These are phyloP conservation scores for Eupithecia dodoneata DNA, from an alignment of 2,888 invertebrate genomes.

Conservation along the genomic window DNA sequence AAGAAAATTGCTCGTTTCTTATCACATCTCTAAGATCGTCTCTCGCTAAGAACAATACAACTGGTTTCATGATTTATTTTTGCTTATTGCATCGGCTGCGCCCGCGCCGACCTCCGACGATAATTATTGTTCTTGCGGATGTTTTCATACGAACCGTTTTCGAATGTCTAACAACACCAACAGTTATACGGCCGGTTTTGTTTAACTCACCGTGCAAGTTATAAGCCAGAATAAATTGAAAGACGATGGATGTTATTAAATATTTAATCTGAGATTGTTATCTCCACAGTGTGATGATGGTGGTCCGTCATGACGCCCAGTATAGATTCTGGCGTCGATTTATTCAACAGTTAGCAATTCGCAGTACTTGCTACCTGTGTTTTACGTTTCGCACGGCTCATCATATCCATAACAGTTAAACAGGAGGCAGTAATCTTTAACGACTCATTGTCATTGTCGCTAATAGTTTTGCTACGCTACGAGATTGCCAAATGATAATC, in stretches of 20 bases:
- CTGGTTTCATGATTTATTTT: conserved; percentile 78
- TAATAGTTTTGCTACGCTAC: conserved; percentile 64
- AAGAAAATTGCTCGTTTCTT: conserved; percentile 67
- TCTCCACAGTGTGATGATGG: conserved; percentile 17
- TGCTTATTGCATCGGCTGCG: conserved; percentile 63
- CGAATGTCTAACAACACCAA: conserved; percentile 38
- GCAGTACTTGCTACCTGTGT: conserved; percentile 56
- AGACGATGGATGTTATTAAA: conserved; percentile 9
- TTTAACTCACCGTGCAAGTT: conserved; percentile 22
- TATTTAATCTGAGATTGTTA: conserved; percentile 14
- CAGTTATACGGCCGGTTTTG: conserved; percentile 27
- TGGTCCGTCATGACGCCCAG: conserved; percentile 28
- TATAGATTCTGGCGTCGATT: conserved; percentile 38
- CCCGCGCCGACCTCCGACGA: conserved; percentile 48
- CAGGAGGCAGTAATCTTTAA: conserved; percentile 75
- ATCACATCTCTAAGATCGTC: conserved; percentile 69
- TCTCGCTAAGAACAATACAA: conserved; percentile 78
- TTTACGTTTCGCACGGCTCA: conserved; percentile 68
- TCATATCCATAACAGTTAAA: conserved; percentile 67
- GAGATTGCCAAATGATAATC: conserved; percentile 60
- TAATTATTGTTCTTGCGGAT: conserved; percentile 61
- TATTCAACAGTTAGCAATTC: conserved; percentile 53
- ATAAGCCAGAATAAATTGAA: conserved; percentile 9
- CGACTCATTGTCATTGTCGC: conserved; percentile 76
- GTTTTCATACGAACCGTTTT: conserved; percentile 57